A percentile compares a stretch with the other conserved stretches of the same genome.
phyloP scores from a whole-genome alignment of 2,797 vertebrate genomes.

The Pangasius larnaudii region DNA sequence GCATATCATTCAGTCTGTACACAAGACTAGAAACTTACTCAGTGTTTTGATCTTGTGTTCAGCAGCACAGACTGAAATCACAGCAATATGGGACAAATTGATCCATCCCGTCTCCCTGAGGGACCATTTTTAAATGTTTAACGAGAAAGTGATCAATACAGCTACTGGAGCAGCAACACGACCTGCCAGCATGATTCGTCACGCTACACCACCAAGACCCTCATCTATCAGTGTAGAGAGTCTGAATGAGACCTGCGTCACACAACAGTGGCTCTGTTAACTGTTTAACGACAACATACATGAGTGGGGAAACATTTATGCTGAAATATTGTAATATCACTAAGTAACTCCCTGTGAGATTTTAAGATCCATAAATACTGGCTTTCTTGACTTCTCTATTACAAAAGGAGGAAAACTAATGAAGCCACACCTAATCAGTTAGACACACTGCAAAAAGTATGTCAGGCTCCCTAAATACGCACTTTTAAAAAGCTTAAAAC shows the following conservation, averaged over 20 bases:
- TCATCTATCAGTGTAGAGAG: constrained; percentile 28
- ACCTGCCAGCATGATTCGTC: constrained; percentile 39
- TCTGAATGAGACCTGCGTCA: constrained; percentile 34
- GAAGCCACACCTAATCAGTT: not conserved
- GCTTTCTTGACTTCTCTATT: not conserved
- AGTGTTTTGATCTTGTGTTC: not conserved
- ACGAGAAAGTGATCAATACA: constrained; percentile 60
- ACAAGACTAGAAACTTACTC: not conserved
- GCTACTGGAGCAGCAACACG: constrained; percentile 50
- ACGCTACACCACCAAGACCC: constrained; percentile 30
- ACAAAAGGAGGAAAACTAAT: not conserved
- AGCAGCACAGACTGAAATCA: constrained; percentile 18
- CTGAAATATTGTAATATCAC: not conserved
- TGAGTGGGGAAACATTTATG: not conserved
- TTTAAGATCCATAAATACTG: not conserved
- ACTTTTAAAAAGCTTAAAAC: not conserved
- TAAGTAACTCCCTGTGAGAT: not conserved
- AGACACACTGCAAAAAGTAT: not conserved
- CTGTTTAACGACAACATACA: not conserved
- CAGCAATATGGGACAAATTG: constrained; percentile 15
- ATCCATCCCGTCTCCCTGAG: constrained; percentile 49
- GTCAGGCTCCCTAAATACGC: not conserved
- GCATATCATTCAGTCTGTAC: not conserved
- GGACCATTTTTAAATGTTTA: constrained; percentile 62
- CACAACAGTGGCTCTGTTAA: not conserved